These are phyloP conservation scores for Troides helena DNA, from an alignment of 2,888 invertebrate species.

Conservation along the genomic window DNA sequence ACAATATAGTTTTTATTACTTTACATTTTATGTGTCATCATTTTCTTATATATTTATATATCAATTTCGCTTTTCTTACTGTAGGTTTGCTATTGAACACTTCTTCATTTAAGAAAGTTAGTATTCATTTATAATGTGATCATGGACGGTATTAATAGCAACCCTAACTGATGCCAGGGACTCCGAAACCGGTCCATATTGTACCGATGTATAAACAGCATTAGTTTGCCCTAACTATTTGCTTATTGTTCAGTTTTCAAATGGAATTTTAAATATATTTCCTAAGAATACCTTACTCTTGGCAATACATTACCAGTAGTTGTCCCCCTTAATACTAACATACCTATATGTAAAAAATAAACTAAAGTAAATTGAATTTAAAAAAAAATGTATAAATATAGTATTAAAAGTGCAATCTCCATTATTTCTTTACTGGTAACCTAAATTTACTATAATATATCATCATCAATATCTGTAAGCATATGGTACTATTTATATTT, in stretches of 20 bases:
- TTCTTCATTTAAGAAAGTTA: too few relatives aligned
- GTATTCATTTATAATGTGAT: too few relatives aligned
- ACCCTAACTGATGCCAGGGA: conserved; percentile 13
- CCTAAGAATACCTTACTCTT: not conserved
- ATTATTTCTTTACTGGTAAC: too few relatives aligned
- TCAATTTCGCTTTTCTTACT: too few relatives aligned
- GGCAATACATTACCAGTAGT: not conserved
- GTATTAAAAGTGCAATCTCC: not conserved
- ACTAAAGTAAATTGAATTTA: too few relatives aligned
- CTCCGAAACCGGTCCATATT: conserved; percentile 15
- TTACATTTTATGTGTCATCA: too few relatives aligned
- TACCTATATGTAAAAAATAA: not conserved
- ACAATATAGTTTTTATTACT: too few relatives aligned
- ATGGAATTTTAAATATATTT: conserved; percentile 8
- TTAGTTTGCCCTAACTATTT: conserved; percentile 16
- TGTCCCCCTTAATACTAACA: not conserved
- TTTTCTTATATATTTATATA: too few relatives aligned
- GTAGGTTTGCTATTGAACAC: too few relatives aligned
- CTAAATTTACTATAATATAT: too few relatives aligned
- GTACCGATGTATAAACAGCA: conserved; percentile 18
- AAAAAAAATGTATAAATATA: not conserved
- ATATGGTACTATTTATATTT: not conserved
- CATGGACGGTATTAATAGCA: not conserved
- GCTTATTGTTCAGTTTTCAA: conserved; percentile 1
- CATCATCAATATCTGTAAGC: not conserved